Conservation (phyloP, 30 jellyfish, hydroid and myxozoan species). For the Aurelia aurita complex sp. Pacific region DNA sequence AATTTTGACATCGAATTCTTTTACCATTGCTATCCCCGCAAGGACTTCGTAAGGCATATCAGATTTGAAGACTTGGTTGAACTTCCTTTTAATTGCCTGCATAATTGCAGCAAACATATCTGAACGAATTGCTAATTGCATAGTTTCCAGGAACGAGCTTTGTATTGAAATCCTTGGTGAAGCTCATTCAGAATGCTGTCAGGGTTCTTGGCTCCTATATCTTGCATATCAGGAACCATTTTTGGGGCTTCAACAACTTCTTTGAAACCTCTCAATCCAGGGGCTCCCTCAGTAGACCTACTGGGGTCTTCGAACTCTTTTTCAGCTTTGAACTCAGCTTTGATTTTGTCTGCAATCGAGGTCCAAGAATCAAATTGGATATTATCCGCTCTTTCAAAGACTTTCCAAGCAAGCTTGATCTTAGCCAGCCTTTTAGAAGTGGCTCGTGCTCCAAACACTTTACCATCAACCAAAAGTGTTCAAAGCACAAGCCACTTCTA, state of each 20-base stretch:
- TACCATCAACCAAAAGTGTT: slow-evolving; percentile 38
- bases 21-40: slow-evolving; percentile 83
- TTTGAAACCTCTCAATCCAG: slow-evolving; percentile 1
- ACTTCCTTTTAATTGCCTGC: slow-evolving; percentile 50
- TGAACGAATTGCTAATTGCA: no score
- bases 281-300: not conserved
- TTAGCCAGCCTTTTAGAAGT: slow-evolving; percentile 81
- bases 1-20: slow-evolving; percentile 46
- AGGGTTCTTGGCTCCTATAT: slow-evolving; percentile 6
- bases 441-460: slow-evolving; percentile 51
- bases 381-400: slow-evolving; percentile 64
- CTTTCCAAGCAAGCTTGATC: slow-evolving; percentile 57
- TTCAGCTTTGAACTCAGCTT: slow-evolving; percentile 41
- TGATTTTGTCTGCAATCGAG: slow-evolving; percentile 44
- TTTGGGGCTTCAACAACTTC: not conserved
- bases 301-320: slow-evolving; percentile 27
- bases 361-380: slow-evolving; percentile 62
- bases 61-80: slow-evolving; percentile 60
- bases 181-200: slow-evolving; percentile 48
- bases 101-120: not conserved
- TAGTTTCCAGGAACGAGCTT: not conserved
- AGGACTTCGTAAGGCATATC: slow-evolving; percentile 79
- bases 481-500: no score
- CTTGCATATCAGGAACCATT: not conserved
- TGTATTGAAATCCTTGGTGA: slow-evolving; percentile 51